Conservation (phyloP, 1,140 invertebrate genomes). For the Periplaneta americana region DNA sequence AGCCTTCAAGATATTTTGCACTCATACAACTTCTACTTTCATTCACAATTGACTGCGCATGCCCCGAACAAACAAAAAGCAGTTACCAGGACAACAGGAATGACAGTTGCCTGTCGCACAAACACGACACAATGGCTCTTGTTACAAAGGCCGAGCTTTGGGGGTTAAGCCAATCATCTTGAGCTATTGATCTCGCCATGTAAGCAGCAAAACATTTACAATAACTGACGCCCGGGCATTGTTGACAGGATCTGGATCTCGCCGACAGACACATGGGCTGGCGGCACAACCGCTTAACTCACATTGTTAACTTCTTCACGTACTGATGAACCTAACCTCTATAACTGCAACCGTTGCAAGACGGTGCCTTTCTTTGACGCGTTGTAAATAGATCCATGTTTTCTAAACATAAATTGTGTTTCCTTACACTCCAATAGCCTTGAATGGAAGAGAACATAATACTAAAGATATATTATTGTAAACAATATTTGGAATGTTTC, state of each 20-base stretch:
- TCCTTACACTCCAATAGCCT: too few species aligned
- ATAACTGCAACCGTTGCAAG: too few species aligned
- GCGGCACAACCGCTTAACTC: too few species aligned
- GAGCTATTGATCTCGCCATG: background rate
- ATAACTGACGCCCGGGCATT: background rate
- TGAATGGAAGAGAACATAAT: too few species aligned
- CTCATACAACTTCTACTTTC: background rate
- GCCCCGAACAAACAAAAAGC: background rate
- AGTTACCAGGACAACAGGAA: background rate
- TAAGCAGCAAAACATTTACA: background rate
- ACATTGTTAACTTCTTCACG: too few species aligned
- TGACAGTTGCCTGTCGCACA: background rate
- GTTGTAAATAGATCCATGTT: too few species aligned
- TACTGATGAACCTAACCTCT: too few species aligned
- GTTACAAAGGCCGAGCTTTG: background rate
- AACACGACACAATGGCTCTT: background rate
- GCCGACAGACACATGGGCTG: too few species aligned
- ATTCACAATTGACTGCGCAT: background rate
- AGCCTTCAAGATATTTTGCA: background rate
- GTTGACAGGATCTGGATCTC: background rate
- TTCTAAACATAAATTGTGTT: too few species aligned
- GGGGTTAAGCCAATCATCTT: background rate
- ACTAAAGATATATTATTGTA: too few species aligned
- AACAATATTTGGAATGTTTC: too few species aligned
- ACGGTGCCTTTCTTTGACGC: too few species aligned